Base-by-base conservation (phyloP, 2,888 invertebrate genomes). In the Chironomus tentans region DNA sequence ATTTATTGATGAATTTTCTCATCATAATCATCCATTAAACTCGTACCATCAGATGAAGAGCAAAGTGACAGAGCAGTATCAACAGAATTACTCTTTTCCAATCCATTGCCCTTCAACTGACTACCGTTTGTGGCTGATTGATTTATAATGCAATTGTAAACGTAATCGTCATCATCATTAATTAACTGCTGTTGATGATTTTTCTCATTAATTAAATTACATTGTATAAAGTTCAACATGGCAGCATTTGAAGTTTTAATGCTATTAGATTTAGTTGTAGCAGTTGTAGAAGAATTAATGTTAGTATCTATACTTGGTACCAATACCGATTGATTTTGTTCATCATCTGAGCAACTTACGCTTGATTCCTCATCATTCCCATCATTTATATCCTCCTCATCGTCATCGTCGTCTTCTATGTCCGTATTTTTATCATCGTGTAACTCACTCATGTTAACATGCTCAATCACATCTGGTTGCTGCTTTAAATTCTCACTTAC, bases 271-370 rank as follows among this genome's bases (percentile, higher is more conserved):
- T 15, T n/a, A 21, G 21, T 24, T n/a, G 21, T 24, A 21, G 24
- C 18, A 21, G 22, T 73, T 69, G 13, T 46, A 73, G 73, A 38
- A 1, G 71, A 7, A n/a, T n/a, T n/a, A 5, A 10, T 56, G 56
- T 18, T 56, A 18, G 85, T 85, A 61, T 81, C 82, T 77, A 85
- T 82, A 77, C 85, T 85, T 13, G 76, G 83, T 80, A 81, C 77
- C 38, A 76, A 76, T 68, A 70, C 76, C 24, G 76, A 47, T 47
- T 76, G 70, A 18, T 22, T 62, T 18, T 77, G 77, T 15, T 68
- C 76, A n/a, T 77, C 71, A 22, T 68, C 68, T 38, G 74, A 68
- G 68, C 48, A 28, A 76, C 71, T 76, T 71, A 78, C 77, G 56
- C 78, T 78, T 21, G 68, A 65, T 28, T 76, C 76, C 5, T 76